Base-by-base conservation (phyloP, 1,140 invertebrate species). In the Dolichoris vasculosae region DNA sequence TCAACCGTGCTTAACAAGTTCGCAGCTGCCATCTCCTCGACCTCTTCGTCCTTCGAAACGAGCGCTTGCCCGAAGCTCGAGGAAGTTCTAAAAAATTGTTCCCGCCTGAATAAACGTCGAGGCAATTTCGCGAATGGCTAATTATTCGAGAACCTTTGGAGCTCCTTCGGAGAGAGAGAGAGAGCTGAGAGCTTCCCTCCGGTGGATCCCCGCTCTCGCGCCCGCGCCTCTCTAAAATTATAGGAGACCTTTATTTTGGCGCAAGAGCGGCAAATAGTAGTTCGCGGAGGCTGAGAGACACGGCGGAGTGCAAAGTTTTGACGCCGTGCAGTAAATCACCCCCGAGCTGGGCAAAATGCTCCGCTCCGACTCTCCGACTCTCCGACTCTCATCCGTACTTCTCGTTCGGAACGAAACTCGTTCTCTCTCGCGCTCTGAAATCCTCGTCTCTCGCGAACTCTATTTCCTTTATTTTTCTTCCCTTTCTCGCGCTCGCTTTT, bases 271-370 rank as follows among this genome's bases (percentile, higher is more conserved):
- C 78, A 75, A 35, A 20, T 20, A n/a, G 73, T 51, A 46, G 38
- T 6, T 73, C 38, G 46, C 64, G 77, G 48, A 75, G 59, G 30
- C 78, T 59, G 73, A 30, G 81, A 77, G 82, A 86, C 80, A 91
- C 88, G 90, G 84, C 85, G 88, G 89, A 92, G 91, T 92, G 89
- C 88, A 92, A 93, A 93, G 92, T 93, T 93, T 93, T 92, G 91
- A 93, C 90, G 90, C 85, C 90, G 89, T 87, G 89, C 88, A 91
- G 91, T 93, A 93, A 93, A 93, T 93, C 92, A 93, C 88, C 84
- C 80, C 59, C 23, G 46, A 26, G 81, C 23, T 63, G 46, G 43
- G 67, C 67, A 69, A 30, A 69, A 69, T n/a, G 30, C 86, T 46
- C 32, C 67, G 30, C 64, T n/a, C n/a, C n/a, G n/a, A n/a, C n/a